Conservation (phyloP, 2,888 invertebrate species). For the Ennomos erosarius region DNA sequence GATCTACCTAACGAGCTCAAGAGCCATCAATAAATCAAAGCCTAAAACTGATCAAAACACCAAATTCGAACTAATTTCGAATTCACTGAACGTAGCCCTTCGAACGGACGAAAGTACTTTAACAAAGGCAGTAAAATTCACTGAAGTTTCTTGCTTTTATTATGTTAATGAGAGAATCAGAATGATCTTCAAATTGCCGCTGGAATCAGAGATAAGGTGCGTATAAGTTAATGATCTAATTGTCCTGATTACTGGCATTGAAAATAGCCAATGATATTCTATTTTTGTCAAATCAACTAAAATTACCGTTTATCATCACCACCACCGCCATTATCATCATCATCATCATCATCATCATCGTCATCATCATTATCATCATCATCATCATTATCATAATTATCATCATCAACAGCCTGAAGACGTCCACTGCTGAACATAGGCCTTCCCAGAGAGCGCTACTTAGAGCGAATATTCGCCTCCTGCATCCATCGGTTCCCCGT, state of each 20-base stretch:
- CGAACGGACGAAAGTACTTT: slow-evolving; percentile 15
- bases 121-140: slow-evolving; percentile 16
- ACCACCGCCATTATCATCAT: too few relatives aligned
- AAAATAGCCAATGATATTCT: too few relatives aligned
- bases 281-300: too few relatives aligned
- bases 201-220: slow-evolving; percentile 11
- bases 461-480: too few relatives aligned
- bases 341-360: too few relatives aligned
- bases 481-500: too few relatives aligned
- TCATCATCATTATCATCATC: too few relatives aligned
- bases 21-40: slow-evolving; percentile 18
- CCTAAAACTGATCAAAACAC: slow-evolving; percentile 15
- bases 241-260: neutral
- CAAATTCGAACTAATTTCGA: slow-evolving; percentile 14
- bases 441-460: too few relatives aligned
- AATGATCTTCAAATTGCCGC: slow-evolving; percentile 21
- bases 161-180: slow-evolving; percentile 21
- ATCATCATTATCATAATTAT: too few relatives aligned
- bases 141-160: slow-evolving; percentile 11
- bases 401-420: too few relatives aligned
- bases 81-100: slow-evolving; percentile 16
- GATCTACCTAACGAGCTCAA: slow-evolving; percentile 4
- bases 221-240: neutral
- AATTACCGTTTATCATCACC: too few relatives aligned
- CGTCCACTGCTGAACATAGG: too few relatives aligned